These are phyloP conservation scores for Murina feae DNA, from an alignment of 2,113 vertebrate genomes.

Conservation along the genomic window DNA sequence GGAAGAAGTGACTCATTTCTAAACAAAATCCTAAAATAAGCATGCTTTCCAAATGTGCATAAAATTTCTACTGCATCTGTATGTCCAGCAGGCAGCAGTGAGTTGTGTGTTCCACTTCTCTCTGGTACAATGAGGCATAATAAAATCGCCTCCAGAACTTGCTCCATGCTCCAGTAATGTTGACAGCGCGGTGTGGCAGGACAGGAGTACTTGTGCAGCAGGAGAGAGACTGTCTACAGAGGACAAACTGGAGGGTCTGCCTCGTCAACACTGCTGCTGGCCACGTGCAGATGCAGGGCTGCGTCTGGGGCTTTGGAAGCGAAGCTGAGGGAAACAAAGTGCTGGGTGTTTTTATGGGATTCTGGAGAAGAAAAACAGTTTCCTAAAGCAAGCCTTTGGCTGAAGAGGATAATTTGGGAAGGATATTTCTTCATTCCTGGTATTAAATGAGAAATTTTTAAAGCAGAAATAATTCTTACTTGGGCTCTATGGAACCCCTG, in stretches of 20 bases:
- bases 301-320: too few species aligned
- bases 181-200: not conserved
- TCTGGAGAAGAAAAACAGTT: not conserved
- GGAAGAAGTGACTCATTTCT: conserved; percentile 44
- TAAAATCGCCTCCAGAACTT: not conserved
- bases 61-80: conserved; percentile 20
- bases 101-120: not conserved
- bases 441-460: not conserved
- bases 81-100: not conserved
- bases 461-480: not conserved
- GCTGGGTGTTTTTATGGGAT: not conserved
- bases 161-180: conserved; percentile 5
- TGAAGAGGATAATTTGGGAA: not conserved
- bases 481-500: not conserved
- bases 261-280: too few species aligned
- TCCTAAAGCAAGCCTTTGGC: not conserved
- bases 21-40: conserved; percentile 55
- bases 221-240: not conserved
- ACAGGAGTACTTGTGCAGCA: not conserved
- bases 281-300: not conserved
- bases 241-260: not conserved
- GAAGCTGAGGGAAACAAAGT: not conserved
- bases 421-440: not conserved
- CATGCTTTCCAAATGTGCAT: conserved; percentile 33
- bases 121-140: not conserved